Evolutionary conservation across 2,888 invertebrate species (phyloP), one percentile per base, ranked within the genome.

Genomic region (Malthinus flaveolus): DNA sequence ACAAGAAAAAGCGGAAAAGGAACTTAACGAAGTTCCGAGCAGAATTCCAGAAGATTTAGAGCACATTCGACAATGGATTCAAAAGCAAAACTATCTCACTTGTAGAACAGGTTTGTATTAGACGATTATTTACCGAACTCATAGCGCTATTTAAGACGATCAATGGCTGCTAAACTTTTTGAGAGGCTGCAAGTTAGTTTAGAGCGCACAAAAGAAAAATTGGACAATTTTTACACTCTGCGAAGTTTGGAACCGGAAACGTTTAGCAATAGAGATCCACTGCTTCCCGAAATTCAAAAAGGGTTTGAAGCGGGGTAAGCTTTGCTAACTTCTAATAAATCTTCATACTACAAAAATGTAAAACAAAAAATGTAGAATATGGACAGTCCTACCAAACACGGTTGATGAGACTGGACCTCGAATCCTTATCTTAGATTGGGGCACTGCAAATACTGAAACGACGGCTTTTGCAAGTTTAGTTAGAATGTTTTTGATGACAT

Each of bases 81-180:
- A 76, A 1, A 83, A 84, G 66, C 84, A 85, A 66, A 81, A 82
- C 0, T 83, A 85, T 70, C 69, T 86, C 23, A 79, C 73, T 64
- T 82, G 83, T 8, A 80, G 85, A 71, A 82, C 80, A 71, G 85
- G 85, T 85, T n/a, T n/a, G n/a, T n/a, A n/a, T n/a, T n/a, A n/a
- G n/a, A n/a, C n/a, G n/a, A n/a, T n/a, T n/a, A n/a, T n/a, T n/a
- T n/a, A n/a, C n/a, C n/a, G n/a, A n/a, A n/a, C n/a, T n/a, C n/a
- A n/a, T n/a, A n/a, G n/a, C n/a, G n/a, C n/a, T n/a, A 23, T 23
- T 23, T 23, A 23, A 23, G 23, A 5, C 23, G 23, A 23, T 1
- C 33, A 33, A 33, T 33, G 33, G 33, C n/a, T 33, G n/a, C 33
- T 33, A 9, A n/a, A 7, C 33, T 33, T 33, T 1, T 33, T 33